Evolutionary conservation across 1,140 invertebrate species (phyloP).

Genomic region (Stegodyphus mimosarum): DNA sequence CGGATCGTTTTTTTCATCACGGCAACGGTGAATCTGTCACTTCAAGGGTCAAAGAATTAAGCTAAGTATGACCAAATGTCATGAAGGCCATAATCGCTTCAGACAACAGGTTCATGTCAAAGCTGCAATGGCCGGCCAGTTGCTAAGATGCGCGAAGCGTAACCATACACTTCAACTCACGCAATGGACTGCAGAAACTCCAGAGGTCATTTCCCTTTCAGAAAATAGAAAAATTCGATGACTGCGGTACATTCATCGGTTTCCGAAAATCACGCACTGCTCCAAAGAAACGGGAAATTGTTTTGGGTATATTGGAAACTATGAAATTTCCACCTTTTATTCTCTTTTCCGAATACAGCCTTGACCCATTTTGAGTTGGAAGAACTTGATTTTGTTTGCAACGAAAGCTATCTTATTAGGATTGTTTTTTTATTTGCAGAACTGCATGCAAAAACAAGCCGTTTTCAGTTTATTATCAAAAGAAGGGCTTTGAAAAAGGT

Average conservation of each 20-base stretch:
- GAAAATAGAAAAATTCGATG: background rate
- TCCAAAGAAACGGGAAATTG: background rate
- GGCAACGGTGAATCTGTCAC: no score
- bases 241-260: no score
- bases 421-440: no score
- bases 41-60: no score
- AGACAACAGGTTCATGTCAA: background rate
- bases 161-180: background rate
- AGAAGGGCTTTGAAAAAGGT: no score
- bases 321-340: background rate
- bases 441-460: no score
- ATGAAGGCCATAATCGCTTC: background rate
- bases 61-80: no score
- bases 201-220: constrained; percentile 35
- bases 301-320: background rate
- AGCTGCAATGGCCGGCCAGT: background rate
- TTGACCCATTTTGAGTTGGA: background rate
- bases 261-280: no score
- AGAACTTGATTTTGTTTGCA: background rate
- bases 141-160: background rate
- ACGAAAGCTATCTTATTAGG: no score
- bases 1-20: no score
- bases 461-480: no score
- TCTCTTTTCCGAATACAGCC: background rate
- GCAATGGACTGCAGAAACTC: constrained; percentile 15